Base-by-base conservation (phyloP, 2,888 invertebrate species). In the Heteromyza rotundicornis region DNA sequence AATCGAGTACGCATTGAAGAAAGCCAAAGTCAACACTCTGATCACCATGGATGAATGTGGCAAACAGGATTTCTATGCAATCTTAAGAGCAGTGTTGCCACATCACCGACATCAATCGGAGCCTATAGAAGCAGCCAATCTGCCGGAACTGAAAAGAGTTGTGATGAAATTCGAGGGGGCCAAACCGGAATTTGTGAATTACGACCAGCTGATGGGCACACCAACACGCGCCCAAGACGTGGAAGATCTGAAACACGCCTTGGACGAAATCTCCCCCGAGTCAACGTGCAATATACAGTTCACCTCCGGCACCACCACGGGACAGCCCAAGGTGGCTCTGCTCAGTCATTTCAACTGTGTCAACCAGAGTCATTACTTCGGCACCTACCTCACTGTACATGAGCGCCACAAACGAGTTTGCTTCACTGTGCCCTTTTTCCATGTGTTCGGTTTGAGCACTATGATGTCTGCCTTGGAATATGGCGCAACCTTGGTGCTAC, bases 281-380 rank as follows among this genome's bases (percentile, higher is more conserved):
- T 86, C 87, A 49, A 86, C 89, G 1, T 88, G 87, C 68, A 91
- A 90, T 75, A 89, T 95, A 71, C 88, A 92, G 77, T 93, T 92
- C 77, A 92, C 93, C 3, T 93, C 93, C 1, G 92, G 92, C 7
- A 91, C 91, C 1, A 91, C 91, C 1, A 92, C 94, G 0, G 86
- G 86, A 1, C 70, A 81, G 44, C 91, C 94, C 0, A 95, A 94
- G 80, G 93, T 90, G 2, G 87, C 89, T 0, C 76, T 88, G 0
- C 70, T 91, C 0, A 86, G 87, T 1, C 93, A 95, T 77, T 88
- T 89, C 73, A 87, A 87, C 64, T 84, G 90, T 19, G 84, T 92
- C 2, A 94, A 95, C 79, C 92, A 93, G 79, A 85, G 89, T 1
- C 86, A 85, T 74, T 85, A 86, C 69, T 84, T 88, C 58, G 90